Percentiles rank a stretch among this genome's conserved stretches.
These are phyloP conservation scores for Diabrotica balteata DNA, from an alignment of 2,888 invertebrate genomes.

Conservation along the genomic window DNA sequence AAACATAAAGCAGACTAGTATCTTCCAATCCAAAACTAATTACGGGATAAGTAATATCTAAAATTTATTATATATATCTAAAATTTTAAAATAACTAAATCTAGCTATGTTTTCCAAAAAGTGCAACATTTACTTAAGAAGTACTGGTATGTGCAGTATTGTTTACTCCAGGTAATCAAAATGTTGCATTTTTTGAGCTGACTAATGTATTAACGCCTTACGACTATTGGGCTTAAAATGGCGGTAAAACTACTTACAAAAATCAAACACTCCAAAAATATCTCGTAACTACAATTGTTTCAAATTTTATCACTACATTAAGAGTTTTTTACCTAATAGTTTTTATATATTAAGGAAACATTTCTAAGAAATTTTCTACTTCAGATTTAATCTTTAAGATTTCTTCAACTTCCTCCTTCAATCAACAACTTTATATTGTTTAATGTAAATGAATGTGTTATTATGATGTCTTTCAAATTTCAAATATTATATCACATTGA, in stretches of 20 bases:
- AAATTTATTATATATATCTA: neutral
- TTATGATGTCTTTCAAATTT: too few relatives aligned
- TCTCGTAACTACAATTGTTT: neutral
- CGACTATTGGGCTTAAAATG: conserved; percentile 40
- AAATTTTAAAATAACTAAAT: conserved; percentile 1
- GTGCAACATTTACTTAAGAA: neutral
- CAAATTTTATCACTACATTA: too few relatives aligned
- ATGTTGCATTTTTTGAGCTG: conserved; percentile 36
- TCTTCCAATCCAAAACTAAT: neutral
- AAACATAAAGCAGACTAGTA: conserved; percentile 8
- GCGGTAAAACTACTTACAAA: conserved; percentile 25
- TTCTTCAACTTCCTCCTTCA: too few relatives aligned
- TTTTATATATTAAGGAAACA: too few relatives aligned
- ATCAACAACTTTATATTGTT: too few relatives aligned
- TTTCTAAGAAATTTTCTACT: too few relatives aligned
- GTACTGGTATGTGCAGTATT: too few relatives aligned
- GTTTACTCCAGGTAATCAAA: neutral
- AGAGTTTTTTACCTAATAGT: too few relatives aligned
- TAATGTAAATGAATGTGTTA: too few relatives aligned
- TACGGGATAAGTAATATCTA: neutral
- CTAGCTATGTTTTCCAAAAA: conserved; percentile 1
- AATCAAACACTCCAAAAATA: conserved; percentile 13
- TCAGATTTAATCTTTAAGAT: too few relatives aligned
- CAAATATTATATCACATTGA: too few relatives aligned
- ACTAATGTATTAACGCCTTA: conserved; percentile 38